Evolutionary conservation across 2,888 invertebrate species (phyloP), one percentile per base, ranked within the genome.

Genomic region (Kuschelorhynchus macadamiae): DNA sequence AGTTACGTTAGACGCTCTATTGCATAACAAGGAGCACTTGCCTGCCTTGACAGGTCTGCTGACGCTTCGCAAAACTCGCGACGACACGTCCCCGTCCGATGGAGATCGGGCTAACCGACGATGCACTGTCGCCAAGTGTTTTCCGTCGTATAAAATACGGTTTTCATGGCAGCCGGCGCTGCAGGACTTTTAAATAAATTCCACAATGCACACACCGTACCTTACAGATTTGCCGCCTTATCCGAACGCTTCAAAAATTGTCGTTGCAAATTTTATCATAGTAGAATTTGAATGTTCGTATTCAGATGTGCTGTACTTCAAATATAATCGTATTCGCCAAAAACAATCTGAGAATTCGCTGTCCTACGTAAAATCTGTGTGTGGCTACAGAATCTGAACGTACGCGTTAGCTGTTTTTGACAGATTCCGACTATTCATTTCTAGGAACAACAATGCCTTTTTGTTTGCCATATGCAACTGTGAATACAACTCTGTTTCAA

Each of bases 251-350:
- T 42, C 41, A 14, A 8, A 42, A 2, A 42, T 42, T 42, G 41
- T 42, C 41, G 41, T 42, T 42, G 1, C 41, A 1, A 42, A 42
- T 16, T 42, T 42, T 42, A 14, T 42, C n/a, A 42, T 42, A 14
- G 8, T 42, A 16, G 41, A 42, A 8, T 42, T 42, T 42, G 41
- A 42, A 8, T 42, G 41, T 42, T 42, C 16, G n/a, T 42, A 42
- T 1, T 12, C 41, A 2, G 16, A 42, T 14, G 41, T 42, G 2
- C 16, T 42, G 1, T 42, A 16, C 16, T 42, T 42, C 1, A 42
- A 42, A 42, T 42, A 42, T 16, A 42, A 16, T 16, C 41, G 41
- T 16, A 42, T 42, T 42, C 41, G 41, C 12, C 16, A 42, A 8
- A 42, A 42, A 16, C 41, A 42, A 8, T 3, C 41, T 8, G 41